Base-by-base conservation (phyloP, 2,797 vertebrate species). In the Hyperoplus immaculatus region DNA sequence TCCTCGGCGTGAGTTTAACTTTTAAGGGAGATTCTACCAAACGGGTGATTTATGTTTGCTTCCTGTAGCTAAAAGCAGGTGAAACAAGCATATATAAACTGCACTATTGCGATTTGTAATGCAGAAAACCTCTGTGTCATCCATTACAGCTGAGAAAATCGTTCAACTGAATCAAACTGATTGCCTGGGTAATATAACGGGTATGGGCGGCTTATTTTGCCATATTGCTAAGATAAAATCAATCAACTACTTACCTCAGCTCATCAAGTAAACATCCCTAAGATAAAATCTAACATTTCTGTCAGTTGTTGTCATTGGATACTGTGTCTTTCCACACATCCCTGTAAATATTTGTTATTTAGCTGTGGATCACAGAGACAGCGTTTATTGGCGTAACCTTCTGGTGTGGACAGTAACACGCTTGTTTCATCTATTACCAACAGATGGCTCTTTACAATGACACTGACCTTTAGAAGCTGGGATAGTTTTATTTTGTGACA, bases 361-460 rank as follows among this genome's bases (percentile, higher is more conserved):
- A 72, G 75, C 83, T 42, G 67, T 85, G 80, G 89, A 88, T 88
- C 81, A 86, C 81, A 80, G 61, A 79, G 78, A 86, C 69, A 75
- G 49, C 78, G 77, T 87, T 88, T 87, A 89, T 84, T 88, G 87
- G 60, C 77, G 66, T 81, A 88, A 89, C 89, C 83, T 91, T 91
- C 78, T 67, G 64, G 53, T 58, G 54, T 80, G 67, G 82, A 91
- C 67, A 75, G 75, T 70, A 76, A 81, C 83, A 72, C 70, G 78
- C 82, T 84, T 85, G 69, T 90, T 89, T 90, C 83, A 81, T 85
- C 85, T 85, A 84, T 89, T 89, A 83, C 86, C 86, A 87, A 89
- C 92, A 93, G 93, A 94, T 90, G 91, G 87, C 89, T 92, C 85
- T 90, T 83, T 84, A 81, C 82, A 88, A 82, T 81, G 83, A 89